Evolutionary conservation across 1,140 invertebrate genomes (phyloP).

Genomic region (Planococcus citri): DNA sequence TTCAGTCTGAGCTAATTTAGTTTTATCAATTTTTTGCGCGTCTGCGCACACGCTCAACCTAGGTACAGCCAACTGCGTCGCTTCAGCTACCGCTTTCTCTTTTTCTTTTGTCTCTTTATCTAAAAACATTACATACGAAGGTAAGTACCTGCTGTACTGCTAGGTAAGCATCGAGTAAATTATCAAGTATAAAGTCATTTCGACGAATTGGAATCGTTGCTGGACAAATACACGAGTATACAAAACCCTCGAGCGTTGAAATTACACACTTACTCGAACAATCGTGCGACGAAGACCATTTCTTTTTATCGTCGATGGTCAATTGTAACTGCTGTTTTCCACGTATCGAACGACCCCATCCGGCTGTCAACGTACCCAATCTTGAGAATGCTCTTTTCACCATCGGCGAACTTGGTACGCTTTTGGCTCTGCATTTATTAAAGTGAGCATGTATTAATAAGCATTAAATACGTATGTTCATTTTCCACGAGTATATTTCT

Average conservation of each 20-base stretch:
- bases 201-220: neutral
- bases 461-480: slow-evolving; percentile 23
- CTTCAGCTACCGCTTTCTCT: slow-evolving; percentile 51
- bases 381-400: slow-evolving; percentile 81
- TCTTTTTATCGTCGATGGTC: slow-evolving; percentile 75
- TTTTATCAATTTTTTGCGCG: slow-evolving; percentile 81
- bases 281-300: slow-evolving; percentile 82
- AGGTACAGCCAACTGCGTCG: slow-evolving; percentile 60
- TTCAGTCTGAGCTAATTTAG: slow-evolving; percentile 83
- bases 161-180: neutral
- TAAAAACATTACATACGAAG: slow-evolving; percentile 34
- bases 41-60: slow-evolving; percentile 82
- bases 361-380: slow-evolving; percentile 73
- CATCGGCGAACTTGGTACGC: slow-evolving; percentile 87
- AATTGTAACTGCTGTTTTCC: slow-evolving; percentile 54
- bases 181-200: neutral
- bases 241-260: neutral
- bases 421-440: slow-evolving; percentile 78
- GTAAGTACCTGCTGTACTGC: neutral
- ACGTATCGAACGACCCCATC: slow-evolving; percentile 73
- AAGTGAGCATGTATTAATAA: too few species aligned
- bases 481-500: neutral
- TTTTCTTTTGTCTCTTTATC: slow-evolving; percentile 65
- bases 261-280: slow-evolving; percentile 58
- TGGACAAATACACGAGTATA: neutral